These are phyloP conservation scores for Allygus modestus DNA, from an alignment of 2,888 invertebrate species.

Conservation along the genomic window DNA sequence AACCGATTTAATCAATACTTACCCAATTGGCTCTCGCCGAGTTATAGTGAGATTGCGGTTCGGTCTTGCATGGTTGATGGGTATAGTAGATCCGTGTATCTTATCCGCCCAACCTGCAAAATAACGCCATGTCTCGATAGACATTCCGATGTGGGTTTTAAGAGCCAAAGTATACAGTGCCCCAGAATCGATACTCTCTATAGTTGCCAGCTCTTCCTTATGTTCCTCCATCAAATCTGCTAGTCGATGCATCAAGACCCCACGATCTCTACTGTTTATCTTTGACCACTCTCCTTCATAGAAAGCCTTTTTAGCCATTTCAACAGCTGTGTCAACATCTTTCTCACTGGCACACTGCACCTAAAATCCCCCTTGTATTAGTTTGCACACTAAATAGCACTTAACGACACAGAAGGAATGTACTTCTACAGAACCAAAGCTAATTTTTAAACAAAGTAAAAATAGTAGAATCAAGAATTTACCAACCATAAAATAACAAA, in stretches of 20 bases:
- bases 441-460: too few relatives aligned
- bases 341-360: conserved; percentile 83
- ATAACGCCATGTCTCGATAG: conserved; percentile 97
- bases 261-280: conserved; percentile 94
- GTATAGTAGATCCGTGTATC: conserved; percentile 94
- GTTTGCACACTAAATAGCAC: conserved; percentile 64
- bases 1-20: conserved; percentile 66
- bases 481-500: too few relatives aligned
- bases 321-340: conserved; percentile 93
- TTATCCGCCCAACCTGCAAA: conserved; percentile 99
- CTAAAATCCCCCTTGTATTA: conserved; percentile 72
- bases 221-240: conserved; percentile 97
- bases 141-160: conserved; percentile 99
- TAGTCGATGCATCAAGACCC: conserved; percentile 88
- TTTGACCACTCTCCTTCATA: conserved; percentile 95
- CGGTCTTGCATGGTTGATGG: conserved; percentile 94
- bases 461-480: too few relatives aligned
- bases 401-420: not conserved
- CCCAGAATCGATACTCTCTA: conserved; percentile 96
- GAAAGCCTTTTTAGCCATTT: conserved; percentile 92
- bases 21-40: conserved; percentile 93
- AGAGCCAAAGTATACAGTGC: conserved; percentile 97
- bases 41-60: conserved; percentile 94
- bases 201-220: conserved; percentile 96
- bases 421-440: too few relatives aligned